Evolutionary conservation across 2,797 vertebrate genomes (phyloP).

Genomic region (Centropyge bicolor): DNA sequence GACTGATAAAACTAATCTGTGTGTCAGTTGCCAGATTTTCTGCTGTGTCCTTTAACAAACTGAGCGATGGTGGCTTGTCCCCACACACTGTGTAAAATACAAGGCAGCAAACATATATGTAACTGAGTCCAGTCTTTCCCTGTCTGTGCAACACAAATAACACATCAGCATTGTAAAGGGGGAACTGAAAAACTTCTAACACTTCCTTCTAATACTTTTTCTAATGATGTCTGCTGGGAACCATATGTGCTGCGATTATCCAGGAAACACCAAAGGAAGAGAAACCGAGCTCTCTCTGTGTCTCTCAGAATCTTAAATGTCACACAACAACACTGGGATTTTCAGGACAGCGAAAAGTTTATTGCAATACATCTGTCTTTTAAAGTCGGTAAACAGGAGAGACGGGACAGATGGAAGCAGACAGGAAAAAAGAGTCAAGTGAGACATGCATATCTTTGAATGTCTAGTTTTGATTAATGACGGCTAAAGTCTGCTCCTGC

Average conservation of each 20-base stretch:
- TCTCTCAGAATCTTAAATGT: constrained; percentile 11
- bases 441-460: constrained; percentile 16
- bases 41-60: constrained; percentile 14
- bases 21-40: background rate
- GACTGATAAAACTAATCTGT: background rate
- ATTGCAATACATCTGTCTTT: constrained; percentile 1
- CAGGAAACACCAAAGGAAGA: constrained; percentile 15
- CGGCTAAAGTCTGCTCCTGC: constrained; percentile 31
- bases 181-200: background rate
- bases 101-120: background rate
- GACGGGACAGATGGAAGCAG: constrained; percentile 45
- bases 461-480: constrained; percentile 34
- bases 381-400: constrained; percentile 6
- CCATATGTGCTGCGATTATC: background rate
- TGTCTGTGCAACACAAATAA: constrained; percentile 8
- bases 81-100: constrained; percentile 7
- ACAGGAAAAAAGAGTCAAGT: constrained; percentile 4
- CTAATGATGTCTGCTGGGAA: background rate
- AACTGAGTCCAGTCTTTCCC: background rate
- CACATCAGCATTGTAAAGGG: background rate
- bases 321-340: background rate
- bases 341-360: constrained; percentile 4
- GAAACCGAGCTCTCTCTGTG: background rate
- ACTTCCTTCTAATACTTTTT: background rate
- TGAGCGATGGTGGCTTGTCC: background rate